Evolutionary conservation across 2,113 vertebrate species (phyloP), one percentile per base, ranked within the genome.

Genomic region (pig (Sus scrofa)): DNA sequence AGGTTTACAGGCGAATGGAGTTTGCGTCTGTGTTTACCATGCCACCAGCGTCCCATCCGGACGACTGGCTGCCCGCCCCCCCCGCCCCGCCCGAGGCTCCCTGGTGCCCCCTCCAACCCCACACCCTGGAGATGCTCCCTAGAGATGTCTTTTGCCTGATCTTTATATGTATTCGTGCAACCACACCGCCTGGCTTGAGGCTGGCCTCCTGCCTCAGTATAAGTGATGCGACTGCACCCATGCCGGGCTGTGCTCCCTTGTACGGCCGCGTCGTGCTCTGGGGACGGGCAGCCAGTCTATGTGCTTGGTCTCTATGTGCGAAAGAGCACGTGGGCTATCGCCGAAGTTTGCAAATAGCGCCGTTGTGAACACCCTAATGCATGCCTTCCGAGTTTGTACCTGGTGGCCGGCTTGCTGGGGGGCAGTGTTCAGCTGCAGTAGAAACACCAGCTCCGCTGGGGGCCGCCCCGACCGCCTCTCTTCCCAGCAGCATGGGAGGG

Each of bases 141-240:
- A 50, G 24, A 63, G 75, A 9, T 18, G 13, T 18, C 24, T 50
- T 52, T 10, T 20, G 3, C 39, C 44, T 58, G 34, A 14, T 58
- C 6, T 82, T 74, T 26, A 2, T 10, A 6, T 56, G 26, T 8
- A 2, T 32, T 15, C 26, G 56, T 0, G 13, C 89, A 50, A 32
- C 11, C 19, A 1, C 32, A 9, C 62, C 0, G n/a, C 34, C 5
- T 11, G 39, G n/a, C 90, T 32, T 10, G 19, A 44, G 73, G 54
- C 63, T 12, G 30, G 32, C 56, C 32, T 10, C 24, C 2, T n/a
- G 4, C 0, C 37, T 60, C 82, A 0, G 13, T 1, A 0, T 0
- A 1, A 19, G 73, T 56, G 14, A 0, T 7, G 37, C 1, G 0
- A 4, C 15, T 6, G 14, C 8, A 6, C 6, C 0, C 3, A 5